A percentile compares a stretch with the other conserved stretches of the same genome.
These are phyloP conservation scores for Stictocephala bisonia DNA, from an alignment of 2,888 invertebrate genomes.

Conservation along the genomic window DNA sequence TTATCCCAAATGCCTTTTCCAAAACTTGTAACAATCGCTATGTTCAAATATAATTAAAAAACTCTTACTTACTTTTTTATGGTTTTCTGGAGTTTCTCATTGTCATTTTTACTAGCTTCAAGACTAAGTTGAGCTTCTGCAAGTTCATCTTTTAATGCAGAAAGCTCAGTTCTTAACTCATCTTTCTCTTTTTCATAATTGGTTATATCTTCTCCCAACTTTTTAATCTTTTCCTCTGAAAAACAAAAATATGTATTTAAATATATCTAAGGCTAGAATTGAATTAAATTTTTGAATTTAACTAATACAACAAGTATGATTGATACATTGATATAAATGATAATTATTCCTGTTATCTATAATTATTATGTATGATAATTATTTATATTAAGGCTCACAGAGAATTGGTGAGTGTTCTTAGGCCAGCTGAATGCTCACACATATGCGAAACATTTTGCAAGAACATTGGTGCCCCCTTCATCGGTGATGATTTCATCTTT, in stretches of 20 bases:
- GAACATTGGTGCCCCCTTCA: too few relatives aligned
- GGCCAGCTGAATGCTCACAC: too few relatives aligned
- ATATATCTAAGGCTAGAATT: not conserved
- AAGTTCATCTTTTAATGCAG: conserved; percentile 54
- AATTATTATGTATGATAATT: too few relatives aligned
- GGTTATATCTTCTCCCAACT: conserved; percentile 49
- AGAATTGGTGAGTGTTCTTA: too few relatives aligned
- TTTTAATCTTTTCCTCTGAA: conserved; percentile 51
- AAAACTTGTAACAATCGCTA: too few relatives aligned
- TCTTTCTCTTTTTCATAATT: conserved; percentile 49
- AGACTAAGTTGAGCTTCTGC: conserved; percentile 60
- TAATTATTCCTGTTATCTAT: too few relatives aligned
- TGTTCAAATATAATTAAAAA: conserved; percentile 4
- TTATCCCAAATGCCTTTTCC: too few relatives aligned
- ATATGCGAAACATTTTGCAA: too few relatives aligned
- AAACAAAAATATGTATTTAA: conserved; percentile 19
- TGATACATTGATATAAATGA: not conserved
- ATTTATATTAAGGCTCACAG: too few relatives aligned
- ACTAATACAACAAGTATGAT: not conserved
- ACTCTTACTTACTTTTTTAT: conserved; percentile 66
- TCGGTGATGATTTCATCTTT: too few relatives aligned
- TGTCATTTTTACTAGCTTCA: conserved; percentile 70
- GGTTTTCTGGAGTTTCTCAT: conserved; percentile 73
- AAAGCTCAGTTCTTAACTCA: conserved; percentile 52
- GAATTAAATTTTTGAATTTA: not conserved